phyloP scores from a whole-genome alignment of 1,140 invertebrate genomes.

The Trichomalopsis sarcophagae region DNA sequence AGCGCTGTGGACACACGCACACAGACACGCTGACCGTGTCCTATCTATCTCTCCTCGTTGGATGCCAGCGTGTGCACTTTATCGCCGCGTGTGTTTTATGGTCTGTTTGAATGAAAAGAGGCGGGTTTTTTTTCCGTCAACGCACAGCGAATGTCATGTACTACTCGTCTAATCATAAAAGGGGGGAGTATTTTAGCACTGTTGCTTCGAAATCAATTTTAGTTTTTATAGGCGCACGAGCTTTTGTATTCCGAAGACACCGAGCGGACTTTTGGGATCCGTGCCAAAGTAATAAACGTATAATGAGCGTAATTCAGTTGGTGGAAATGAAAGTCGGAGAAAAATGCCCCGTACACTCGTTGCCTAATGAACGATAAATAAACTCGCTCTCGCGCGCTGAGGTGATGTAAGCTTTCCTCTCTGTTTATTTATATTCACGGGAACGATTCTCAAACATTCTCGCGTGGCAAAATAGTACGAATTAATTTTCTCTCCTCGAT shows the following conservation, averaged over 20 bases:
- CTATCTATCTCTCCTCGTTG: too few relatives aligned
- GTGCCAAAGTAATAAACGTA: slow-evolving; percentile 18
- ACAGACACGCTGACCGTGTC: too few relatives aligned
- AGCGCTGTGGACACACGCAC: too few relatives aligned
- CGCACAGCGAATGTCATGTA: not conserved
- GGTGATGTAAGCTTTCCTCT: not conserved
- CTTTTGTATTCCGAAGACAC: not conserved
- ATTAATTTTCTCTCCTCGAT: not conserved
- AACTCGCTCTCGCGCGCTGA: not conserved
- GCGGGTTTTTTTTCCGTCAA: not conserved
- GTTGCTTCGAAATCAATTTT: not conserved
- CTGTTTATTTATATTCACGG: not conserved
- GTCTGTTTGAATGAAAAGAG: too few relatives aligned
- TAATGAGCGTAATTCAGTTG: not conserved
- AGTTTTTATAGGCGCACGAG: not conserved
- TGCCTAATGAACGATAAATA: not conserved
- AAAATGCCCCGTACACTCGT: not conserved
- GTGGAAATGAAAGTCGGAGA: not conserved
- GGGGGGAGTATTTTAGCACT: not conserved
- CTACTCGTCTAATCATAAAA: not conserved
- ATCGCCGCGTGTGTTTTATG: too few relatives aligned
- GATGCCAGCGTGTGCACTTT: too few relatives aligned
- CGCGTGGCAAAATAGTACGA: not conserved
- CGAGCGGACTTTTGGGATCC: not conserved
- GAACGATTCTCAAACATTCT: not conserved